phyloP scores from a whole-genome alignment of 2,797 vertebrate genomes.

The Eulemur albifrons region DNA sequence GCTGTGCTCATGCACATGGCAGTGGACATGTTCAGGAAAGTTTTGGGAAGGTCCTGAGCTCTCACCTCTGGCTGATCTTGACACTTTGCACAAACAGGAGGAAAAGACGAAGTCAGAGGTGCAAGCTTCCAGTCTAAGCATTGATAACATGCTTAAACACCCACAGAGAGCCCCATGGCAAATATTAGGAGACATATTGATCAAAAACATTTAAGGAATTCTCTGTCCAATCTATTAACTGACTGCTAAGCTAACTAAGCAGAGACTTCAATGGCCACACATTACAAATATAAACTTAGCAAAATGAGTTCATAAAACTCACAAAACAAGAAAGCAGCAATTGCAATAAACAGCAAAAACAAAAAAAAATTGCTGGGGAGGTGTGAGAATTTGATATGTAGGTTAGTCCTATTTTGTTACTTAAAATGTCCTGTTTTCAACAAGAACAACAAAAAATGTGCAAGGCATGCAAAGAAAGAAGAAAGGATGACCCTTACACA shows the following conservation, averaged over 20 bases:
- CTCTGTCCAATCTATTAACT: neutral
- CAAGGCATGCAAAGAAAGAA: neutral
- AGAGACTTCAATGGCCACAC: neutral
- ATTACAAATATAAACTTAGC: neutral
- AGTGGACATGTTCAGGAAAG: fast-evolving
- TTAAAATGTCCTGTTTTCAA: neutral
- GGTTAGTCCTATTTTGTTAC: neutral
- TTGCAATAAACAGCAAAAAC: neutral
- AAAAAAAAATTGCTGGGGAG: neutral
- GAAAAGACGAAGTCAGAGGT: neutral
- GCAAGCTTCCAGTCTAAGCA: no score
- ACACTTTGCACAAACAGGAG: neutral
- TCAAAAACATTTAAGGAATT: neutral
- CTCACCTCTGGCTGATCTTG: neutral
- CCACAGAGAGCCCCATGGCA: neutral
- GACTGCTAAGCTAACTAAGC: neutral
- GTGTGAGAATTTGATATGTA: neutral
- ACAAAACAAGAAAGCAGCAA: neutral
- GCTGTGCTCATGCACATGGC: neutral
- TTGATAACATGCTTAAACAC: neutral
- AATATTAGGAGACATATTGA: neutral
- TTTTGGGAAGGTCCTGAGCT: no score
- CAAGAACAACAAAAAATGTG: neutral
- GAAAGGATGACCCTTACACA: no score
- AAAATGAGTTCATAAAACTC: neutral